Base-by-base conservation (phyloP, 2,113 vertebrate genomes). In the Loxodonta africana region DNA sequence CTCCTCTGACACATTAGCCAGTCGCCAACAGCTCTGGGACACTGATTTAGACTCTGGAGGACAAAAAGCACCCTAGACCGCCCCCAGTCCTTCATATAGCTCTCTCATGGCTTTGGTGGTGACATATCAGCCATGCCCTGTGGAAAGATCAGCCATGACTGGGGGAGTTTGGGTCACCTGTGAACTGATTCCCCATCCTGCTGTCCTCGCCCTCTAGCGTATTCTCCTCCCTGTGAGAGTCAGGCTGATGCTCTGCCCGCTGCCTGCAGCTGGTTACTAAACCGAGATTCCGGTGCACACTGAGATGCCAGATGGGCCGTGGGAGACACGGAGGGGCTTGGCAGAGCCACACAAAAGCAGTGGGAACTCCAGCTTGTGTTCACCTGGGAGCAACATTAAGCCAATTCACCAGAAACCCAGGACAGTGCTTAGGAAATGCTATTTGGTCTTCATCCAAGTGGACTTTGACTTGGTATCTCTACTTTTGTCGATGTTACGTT, bases 191-290 rank as follows among this genome's bases (percentile, higher is more conserved):
- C 76, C 48, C 57, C 8, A 0, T 30, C 14, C 46, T 18, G 51
- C 53, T 0, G 0, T n/a, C 28, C 17, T 62, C 57, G 18, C 23
- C 51, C 44, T 37, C 28, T 3, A 51, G n/a, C 15, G 0, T 8
- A 1, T 26, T n/a, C 63, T 20, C 8, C 23, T 78, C 6, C 21
- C 46, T 12, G 2, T 5, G 41, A 80, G 57, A 41, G 57, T 37
- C 26, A n/a, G 60, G 87, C n/a, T 11, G 4, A 30, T 37, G 17
- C 2, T 0, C 30, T 14, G 62, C 80, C 37, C 2, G 0, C 41
- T 69, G 1, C 65, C 77, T 30, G 25, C 14, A 23, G 65, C 71
- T 8, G 0, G 9, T 17, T 71, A 30, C 53, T 14, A 4, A 60
- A 28, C 30, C 28, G 6, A 5, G 15, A 10, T 60, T 33, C 69